Base-by-base conservation (phyloP, 2,888 invertebrate genomes). In the Ophioninae sp. region DNA sequence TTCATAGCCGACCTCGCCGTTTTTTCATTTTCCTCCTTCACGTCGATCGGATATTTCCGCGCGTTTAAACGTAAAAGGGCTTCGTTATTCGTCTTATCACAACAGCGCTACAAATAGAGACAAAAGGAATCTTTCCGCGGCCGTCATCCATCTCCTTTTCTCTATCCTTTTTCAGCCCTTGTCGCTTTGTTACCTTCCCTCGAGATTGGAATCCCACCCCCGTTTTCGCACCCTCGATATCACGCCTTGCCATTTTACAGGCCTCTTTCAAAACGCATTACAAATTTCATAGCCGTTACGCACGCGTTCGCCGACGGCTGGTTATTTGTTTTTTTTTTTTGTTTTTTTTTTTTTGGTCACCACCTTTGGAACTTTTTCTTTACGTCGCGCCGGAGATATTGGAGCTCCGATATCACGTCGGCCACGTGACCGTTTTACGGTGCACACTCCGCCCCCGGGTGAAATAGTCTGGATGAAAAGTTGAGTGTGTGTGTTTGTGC, bases 381-480 rank as follows among this genome's bases (percentile, higher is more conserved):
- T 82, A 65, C 69, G 71, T 76, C 37, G 2, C 37, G 2, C 22
- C 61, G 67, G 23, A 51, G 68, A 68, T 68, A 68, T 68, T 68
- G 68, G 68, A 68, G 44, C 68, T 23, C 59, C 41, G 8, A 37
- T 76, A 51, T 44, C 69, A 58, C 77, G 68, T 68, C 39, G 37
- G 72, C 58, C 72, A 41, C 72, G 72, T 72, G 63, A 63, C 63
- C 73, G 37, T 72, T 72, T 59, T 71, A 56, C 58, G 56, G 30
- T 30, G 30, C 51, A 17, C 56, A 30, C 64, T 51, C 65, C n/a
- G 51, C 75, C 23, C 41, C 23, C 56, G 37, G 76, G 77, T 80
- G 77, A 83, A 83, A 83, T 77, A 73, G 77, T 80, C 77, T 64
- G 73, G 51, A 58, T 65, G 37, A 51, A 44, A 59, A 76, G 58